phyloP scores from a whole-genome alignment of 2,888 invertebrate species.

The Tineola bisselliella region DNA sequence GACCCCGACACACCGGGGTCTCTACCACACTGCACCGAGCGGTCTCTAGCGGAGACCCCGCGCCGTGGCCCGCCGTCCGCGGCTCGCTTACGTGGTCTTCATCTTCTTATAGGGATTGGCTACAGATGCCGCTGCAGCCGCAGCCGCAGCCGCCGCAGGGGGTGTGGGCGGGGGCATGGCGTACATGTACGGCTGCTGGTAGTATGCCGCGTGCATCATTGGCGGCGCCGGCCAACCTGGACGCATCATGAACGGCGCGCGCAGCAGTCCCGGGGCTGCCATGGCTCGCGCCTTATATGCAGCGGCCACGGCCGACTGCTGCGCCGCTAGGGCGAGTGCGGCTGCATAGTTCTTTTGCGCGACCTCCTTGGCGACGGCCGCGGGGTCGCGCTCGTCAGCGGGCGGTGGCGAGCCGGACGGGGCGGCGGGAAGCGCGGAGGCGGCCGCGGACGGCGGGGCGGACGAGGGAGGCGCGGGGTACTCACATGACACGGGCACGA shows the following conservation, averaged over 20 bases:
- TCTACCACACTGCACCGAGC: conserved; percentile 40
- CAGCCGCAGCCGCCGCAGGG: conserved; percentile 48
- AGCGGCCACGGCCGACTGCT: conserved; percentile 65
- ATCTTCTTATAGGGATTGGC: conserved; percentile 88
- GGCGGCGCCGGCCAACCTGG: conserved; percentile 56
- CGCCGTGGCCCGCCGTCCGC: conserved; percentile 46
- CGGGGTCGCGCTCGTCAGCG: conserved; percentile 63
- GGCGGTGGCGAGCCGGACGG: conserved; percentile 30
- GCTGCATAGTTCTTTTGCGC: conserved; percentile 86
- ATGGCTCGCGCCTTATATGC: conserved; percentile 77
- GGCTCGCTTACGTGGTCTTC: conserved; percentile 79
- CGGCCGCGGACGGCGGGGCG: conserved; percentile 62
- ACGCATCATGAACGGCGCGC: conserved; percentile 53
- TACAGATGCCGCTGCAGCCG: conserved; percentile 48
- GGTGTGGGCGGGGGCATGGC: conserved; percentile 59
- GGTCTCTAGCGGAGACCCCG: conserved; percentile 65
- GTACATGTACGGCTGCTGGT: conserved; percentile 63
- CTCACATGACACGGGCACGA: conserved; percentile 99
- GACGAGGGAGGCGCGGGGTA: conserved; percentile 80
- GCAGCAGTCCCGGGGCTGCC: conserved; percentile 49
- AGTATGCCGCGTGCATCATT: conserved; percentile 58
- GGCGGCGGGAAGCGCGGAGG: conserved; percentile 22
- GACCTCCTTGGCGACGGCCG: conserved; percentile 78
- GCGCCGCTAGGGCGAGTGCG: conserved; percentile 64
- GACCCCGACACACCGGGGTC: conserved; percentile 61